phyloP scores from a whole-genome alignment of 2,797 vertebrate genomes.

The Crax fasciolata region DNA sequence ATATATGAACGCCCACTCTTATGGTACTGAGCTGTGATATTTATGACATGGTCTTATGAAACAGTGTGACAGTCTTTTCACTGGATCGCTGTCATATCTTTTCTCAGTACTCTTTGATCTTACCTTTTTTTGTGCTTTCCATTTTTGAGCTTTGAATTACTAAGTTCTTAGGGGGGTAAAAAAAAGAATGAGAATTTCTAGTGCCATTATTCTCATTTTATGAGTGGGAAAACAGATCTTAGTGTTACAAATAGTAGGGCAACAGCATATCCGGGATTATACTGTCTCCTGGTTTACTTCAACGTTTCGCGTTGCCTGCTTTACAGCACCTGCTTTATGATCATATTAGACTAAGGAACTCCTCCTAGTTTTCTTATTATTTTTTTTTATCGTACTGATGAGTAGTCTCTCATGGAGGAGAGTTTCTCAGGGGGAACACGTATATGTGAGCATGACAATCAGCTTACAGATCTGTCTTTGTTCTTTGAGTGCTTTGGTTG shows the following conservation, averaged over 20 bases:
- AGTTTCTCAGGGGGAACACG: not conserved
- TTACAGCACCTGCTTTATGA: not conserved
- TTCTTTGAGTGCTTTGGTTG: not conserved
- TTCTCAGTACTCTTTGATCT: not conserved
- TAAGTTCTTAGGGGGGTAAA: not conserved
- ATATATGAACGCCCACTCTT: not conserved
- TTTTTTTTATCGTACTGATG: rapidly evolving
- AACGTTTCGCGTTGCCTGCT: not conserved
- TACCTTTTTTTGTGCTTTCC: not conserved
- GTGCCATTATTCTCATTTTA: not conserved
- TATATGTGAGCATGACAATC: not conserved
- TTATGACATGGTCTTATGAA: not conserved
- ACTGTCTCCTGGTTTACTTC: slow-evolving; percentile 1
- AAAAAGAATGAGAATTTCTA: not conserved
- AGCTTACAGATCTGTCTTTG: not conserved
- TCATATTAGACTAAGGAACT: not conserved
- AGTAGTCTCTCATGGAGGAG: not conserved
- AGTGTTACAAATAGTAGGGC: not conserved
- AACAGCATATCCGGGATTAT: slow-evolving; percentile 22
- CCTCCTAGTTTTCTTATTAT: not conserved
- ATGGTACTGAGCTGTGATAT: not conserved
- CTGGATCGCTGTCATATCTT: not conserved
- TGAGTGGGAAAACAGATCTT: slow-evolving; percentile 16
- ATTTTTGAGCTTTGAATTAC: not conserved
- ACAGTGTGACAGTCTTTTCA: not conserved